Conservation (phyloP, 2,888 invertebrate species). For the Harmothoe impar region DNA sequence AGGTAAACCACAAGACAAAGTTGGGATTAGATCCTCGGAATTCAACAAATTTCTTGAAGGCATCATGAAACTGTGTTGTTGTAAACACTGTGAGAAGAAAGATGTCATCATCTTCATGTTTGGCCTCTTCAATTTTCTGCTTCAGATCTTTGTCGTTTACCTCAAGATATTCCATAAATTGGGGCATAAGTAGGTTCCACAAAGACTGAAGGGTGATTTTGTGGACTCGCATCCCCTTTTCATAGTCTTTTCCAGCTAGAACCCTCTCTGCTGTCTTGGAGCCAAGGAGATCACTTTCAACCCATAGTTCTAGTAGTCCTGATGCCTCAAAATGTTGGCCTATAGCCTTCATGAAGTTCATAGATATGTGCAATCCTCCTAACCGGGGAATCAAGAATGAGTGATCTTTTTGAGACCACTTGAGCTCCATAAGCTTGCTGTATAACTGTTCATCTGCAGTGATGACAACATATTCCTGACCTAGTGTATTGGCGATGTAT, state of each 20-base stretch:
- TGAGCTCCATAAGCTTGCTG: too few species aligned
- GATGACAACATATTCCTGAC: background rate
- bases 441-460: too few species aligned
- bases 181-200: too few species aligned
- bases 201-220: too few species aligned
- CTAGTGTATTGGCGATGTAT: background rate
- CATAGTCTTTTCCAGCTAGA: background rate
- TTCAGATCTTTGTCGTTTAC: too few species aligned
- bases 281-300: conserved; percentile 55
- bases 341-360: conserved; percentile 62
- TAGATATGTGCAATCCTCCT: conserved; percentile 47
- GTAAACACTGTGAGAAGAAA: background rate
- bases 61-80: conserved; percentile 44
- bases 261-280: conserved; percentile 55
- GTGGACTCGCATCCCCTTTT: too few species aligned
- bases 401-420: too few species aligned
- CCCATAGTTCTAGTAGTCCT: conserved; percentile 55
- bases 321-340: conserved; percentile 60
- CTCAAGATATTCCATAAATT: too few species aligned
- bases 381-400: background rate
- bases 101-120: background rate
- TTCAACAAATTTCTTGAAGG: background rate
- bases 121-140: background rate
- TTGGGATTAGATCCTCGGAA: background rate
- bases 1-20: too few species aligned